Evolutionary conservation across 2,888 invertebrate genomes (phyloP).

Genomic region (Orthosia gothica): DNA sequence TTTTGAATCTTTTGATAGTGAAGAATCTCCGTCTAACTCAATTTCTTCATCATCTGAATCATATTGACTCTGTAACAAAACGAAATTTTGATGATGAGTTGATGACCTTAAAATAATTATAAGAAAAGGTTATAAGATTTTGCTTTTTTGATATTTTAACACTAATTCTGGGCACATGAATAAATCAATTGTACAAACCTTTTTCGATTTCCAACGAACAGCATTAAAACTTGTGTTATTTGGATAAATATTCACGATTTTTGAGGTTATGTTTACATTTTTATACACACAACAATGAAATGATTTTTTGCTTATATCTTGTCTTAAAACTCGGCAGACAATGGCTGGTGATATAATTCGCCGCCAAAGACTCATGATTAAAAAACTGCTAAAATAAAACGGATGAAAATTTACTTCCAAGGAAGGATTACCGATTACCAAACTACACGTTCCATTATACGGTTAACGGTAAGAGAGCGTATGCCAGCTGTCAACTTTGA

Average conservation of each 20-base stretch:
- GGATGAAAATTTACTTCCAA: not conserved
- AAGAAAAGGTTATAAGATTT: constrained; percentile 12
- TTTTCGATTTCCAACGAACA: constrained; percentile 83
- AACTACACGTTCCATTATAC: constrained; percentile 40
- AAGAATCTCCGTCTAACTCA: constrained; percentile 85
- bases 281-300: constrained; percentile 67
- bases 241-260: constrained; percentile 52
- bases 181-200: constrained; percentile 70
- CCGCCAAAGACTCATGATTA: constrained; percentile 73
- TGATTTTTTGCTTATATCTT: constrained; percentile 55
- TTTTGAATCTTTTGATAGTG: constrained; percentile 92
- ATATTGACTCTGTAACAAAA: constrained; percentile 78
- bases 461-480: too few species aligned
- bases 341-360: constrained; percentile 59
- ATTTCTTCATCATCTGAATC: constrained; percentile 91
- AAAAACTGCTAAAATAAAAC: not conserved
- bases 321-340: constrained; percentile 52
- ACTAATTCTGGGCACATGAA: not conserved
- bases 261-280: constrained; percentile 78
- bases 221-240: constrained; percentile 62
- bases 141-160: not conserved
- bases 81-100: constrained; percentile 28
- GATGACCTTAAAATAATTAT: constrained; percentile 22
- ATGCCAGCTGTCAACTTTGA: not conserved
- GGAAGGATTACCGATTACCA: constrained; percentile 47